Conservation (phyloP, 2,113 vertebrate genomes). For the Tachycineta bicolor region DNA sequence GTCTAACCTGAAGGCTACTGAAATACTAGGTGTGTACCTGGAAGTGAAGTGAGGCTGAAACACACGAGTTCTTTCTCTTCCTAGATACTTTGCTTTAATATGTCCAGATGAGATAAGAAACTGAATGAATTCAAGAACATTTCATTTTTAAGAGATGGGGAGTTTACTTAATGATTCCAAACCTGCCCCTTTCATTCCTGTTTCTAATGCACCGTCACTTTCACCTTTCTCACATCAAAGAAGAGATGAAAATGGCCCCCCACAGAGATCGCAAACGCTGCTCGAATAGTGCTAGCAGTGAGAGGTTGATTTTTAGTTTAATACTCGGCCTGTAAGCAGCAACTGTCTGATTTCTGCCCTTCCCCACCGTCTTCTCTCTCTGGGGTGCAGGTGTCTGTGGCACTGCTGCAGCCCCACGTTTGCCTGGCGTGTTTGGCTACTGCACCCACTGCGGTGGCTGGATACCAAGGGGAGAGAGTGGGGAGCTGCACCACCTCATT, state of each 20-base stretch:
- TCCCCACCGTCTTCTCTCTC: neutral
- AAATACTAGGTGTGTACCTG: neutral
- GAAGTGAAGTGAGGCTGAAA: neutral
- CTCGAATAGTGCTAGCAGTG: neutral
- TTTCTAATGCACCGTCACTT: slow-evolving; percentile 35
- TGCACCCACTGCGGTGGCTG: rapidly evolving
- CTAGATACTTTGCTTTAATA: neutral
- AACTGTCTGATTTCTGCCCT: slow-evolving; percentile 9
- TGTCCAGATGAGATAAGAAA: neutral
- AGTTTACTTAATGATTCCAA: slow-evolving; percentile 15
- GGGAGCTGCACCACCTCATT: rapidly evolving
- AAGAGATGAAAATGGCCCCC: slow-evolving; percentile 33
- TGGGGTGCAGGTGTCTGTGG: neutral
- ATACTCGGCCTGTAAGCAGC: neutral
- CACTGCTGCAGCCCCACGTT: rapidly evolving
- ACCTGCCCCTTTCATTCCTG: slow-evolving; percentile 13
- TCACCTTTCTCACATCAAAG: slow-evolving; percentile 15
- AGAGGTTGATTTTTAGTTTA: slow-evolving; percentile 37
- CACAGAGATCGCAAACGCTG: neutral
- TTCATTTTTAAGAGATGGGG: slow-evolving; percentile 9
- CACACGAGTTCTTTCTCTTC: neutral
- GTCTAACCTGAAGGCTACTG: neutral
- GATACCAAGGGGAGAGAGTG: rapidly evolving
- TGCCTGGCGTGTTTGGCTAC: rapidly evolving
- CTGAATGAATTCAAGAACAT: neutral